A percentile compares a stretch with the other conserved stretches of the same genome.
These are phyloP conservation scores for Ganaspis sp. DNA, from an alignment of 1,140 invertebrate species.

Conservation along the genomic window DNA sequence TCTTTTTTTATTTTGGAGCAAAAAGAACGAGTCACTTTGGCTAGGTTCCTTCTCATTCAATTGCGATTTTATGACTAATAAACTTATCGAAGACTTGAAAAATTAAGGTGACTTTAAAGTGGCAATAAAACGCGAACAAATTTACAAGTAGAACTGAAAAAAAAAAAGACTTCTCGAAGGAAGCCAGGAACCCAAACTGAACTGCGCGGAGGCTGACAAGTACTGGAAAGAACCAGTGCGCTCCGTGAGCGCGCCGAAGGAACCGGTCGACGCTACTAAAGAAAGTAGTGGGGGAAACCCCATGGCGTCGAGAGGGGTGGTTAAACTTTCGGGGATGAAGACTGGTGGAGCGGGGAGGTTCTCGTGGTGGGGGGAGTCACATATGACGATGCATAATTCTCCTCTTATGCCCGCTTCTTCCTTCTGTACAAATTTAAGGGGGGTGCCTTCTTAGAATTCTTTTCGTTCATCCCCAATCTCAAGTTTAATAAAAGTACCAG, in stretches of 20 bases:
- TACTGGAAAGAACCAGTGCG: constrained; percentile 57
- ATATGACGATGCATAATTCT: not conserved
- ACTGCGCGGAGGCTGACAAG: constrained; percentile 57
- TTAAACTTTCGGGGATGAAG: constrained; percentile 37
- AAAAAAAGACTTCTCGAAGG: constrained; percentile 49
- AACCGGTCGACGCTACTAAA: constrained; percentile 51
- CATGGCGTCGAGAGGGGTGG: constrained; percentile 47
- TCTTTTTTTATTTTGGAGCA: constrained; percentile 50
- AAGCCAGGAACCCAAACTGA: constrained; percentile 69
- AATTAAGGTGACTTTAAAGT: constrained; percentile 35
- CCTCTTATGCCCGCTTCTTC: not conserved
- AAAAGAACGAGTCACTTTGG: constrained; percentile 37
- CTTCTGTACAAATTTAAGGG: not conserved
- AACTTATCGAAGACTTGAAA: constrained; percentile 16
- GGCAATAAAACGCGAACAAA: constrained; percentile 14
- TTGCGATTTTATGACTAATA: constrained; percentile 30
- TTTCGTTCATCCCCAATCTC: not conserved
- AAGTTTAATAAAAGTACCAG: not conserved
- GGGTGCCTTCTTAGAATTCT: constrained; percentile 7
- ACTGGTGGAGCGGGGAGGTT: constrained; percentile 30
- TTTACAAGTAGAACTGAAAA: constrained; percentile 34
- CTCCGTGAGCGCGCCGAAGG: constrained; percentile 45
- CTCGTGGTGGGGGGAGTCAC: not conserved
- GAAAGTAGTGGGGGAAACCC: constrained; percentile 53
- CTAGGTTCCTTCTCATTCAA: constrained; percentile 40